Percentiles rank a stretch among this genome's conserved stretches.
These are phyloP conservation scores for Pangasius sanitwongsei DNA, from an alignment of 2,797 vertebrate genomes.

Conservation along the genomic window DNA sequence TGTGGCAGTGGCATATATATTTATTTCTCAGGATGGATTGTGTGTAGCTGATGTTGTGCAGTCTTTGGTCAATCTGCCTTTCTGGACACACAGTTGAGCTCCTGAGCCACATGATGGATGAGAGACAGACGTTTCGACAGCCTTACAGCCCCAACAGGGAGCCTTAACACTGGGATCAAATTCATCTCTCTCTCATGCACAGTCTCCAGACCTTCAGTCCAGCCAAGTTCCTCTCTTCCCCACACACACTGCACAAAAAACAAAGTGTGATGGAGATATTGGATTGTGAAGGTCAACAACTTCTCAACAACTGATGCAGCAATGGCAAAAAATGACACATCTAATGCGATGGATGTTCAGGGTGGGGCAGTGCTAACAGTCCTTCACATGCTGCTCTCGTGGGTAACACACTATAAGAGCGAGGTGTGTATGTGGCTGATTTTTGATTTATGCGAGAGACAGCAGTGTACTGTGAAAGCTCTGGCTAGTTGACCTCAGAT, in stretches of 20 bases:
- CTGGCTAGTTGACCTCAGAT: not conserved
- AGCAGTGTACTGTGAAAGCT: slow-evolving; percentile 3
- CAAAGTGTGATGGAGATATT: not conserved
- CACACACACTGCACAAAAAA: slow-evolving; percentile 14
- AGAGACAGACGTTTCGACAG: slow-evolving; percentile 44
- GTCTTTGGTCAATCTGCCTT: slow-evolving; percentile 1
- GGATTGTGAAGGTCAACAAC: slow-evolving; percentile 27
- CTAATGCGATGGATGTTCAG: slow-evolving; percentile 6
- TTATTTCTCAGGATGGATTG: not conserved
- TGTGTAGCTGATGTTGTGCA: not conserved
- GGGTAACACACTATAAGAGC: not conserved
- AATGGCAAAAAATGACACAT: slow-evolving; percentile 15
- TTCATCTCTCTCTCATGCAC: slow-evolving; percentile 22
- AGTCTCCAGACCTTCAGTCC: not conserved
- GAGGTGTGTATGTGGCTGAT: not conserved
- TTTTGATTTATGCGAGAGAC: not conserved
- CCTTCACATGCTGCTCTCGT: slow-evolving; percentile 11
- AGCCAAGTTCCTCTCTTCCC: slow-evolving; percentile 8
- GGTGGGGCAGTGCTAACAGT: slow-evolving; percentile 8
- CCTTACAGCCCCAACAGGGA: slow-evolving; percentile 32
- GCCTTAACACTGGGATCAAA: slow-evolving; percentile 56
- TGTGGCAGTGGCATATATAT: not conserved
- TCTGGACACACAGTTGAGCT: slow-evolving; percentile 14
- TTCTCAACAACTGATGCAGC: slow-evolving; percentile 7
- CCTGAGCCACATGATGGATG: slow-evolving; percentile 58